Percentiles rank a stretch among this genome's conserved stretches.
Evolutionary conservation across 1,140 invertebrate species (phyloP).

Genomic region (Halictus rubicundus): DNA sequence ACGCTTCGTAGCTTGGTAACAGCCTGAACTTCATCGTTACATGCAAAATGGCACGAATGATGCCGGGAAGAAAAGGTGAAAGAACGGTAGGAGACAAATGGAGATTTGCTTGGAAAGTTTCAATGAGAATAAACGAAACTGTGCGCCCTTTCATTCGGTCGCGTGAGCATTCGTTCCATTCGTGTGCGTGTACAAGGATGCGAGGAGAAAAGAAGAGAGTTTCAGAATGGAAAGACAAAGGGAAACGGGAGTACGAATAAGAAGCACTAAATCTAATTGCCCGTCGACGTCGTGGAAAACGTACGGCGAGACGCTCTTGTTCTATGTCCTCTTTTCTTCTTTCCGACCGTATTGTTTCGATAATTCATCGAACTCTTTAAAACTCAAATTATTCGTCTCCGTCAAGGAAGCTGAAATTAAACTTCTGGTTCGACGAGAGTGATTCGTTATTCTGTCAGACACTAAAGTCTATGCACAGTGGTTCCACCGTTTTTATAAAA

Average conservation of each 20-base stretch:
- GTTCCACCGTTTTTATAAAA: too few species aligned
- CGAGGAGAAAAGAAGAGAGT: constrained; percentile 34
- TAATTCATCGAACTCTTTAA: constrained; percentile 19
- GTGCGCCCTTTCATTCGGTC: constrained; percentile 46
- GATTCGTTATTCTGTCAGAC: too few species aligned
- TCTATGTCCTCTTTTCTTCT: background rate
- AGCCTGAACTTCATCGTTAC: constrained; percentile 16
- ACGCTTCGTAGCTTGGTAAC: background rate
- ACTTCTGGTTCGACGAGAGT: background rate
- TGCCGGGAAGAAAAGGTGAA: constrained; percentile 1
- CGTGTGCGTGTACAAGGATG: constrained; percentile 41
- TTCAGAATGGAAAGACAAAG: constrained; percentile 45
- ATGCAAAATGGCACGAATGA: constrained; percentile 9
- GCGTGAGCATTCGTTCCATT: constrained; percentile 43
- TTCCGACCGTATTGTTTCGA: constrained; percentile 12
- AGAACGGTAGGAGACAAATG: constrained; percentile 38
- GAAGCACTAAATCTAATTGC: constrained; percentile 55
- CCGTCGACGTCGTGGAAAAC: constrained; percentile 42
- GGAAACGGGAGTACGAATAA: constrained; percentile 38
- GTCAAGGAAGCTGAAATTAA: background rate
- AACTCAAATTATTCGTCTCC: background rate
- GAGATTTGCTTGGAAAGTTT: constrained; percentile 49
- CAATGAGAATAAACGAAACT: constrained; percentile 53
- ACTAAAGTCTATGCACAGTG: too few species aligned
- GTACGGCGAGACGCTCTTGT: constrained; percentile 31